Evolutionary conservation across 2,888 invertebrate genomes (phyloP), one percentile per base, ranked within the genome.

Genomic region (Malthinus seriepunctatus): DNA sequence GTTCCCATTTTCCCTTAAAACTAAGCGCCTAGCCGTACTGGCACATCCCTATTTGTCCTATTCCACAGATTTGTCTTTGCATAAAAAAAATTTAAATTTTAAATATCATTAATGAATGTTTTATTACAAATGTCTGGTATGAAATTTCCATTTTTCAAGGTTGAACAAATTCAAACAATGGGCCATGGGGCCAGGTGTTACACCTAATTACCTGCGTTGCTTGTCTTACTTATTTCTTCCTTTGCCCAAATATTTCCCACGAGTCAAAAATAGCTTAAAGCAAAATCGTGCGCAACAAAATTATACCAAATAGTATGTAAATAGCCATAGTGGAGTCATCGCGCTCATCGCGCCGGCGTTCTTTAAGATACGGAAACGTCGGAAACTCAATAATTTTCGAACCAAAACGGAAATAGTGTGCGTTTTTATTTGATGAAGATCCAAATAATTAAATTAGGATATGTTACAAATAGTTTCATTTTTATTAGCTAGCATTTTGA

Each of bases 251-350:
- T 48, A 12, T 33, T 60, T 60, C 60, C 52, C 60, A 60, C 60
- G 56, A 52, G 56, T 56, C 60, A 56, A 60, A 60, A 60, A 60
- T 60, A 60, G 55, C 51, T 55, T 33, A 52, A 55, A 51, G 32
- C 45, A 31, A 48, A 42, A 11, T 34, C 37, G 45, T 49, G 60
- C 56, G 50, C 60, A 49, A 44, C 32, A 8, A 34, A 42, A 15
- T 42, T 42, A 9, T 10, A 15, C 39, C 15, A 15, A 42, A 42
- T 15, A 15, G 2, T 15, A 6, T n/a, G 9, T 42, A 42, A 9
- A 42, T 42, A 9, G 15, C 12, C 10, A 15, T 23, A 6, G 14
- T 4, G 6, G 8, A 42, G 39, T 42, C 45, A 42, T 12, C 9
- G 32, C 34, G 45, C 34, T 44, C 53, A 33, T 32, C 54, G 59